phyloP scores from a whole-genome alignment of 2,797 vertebrate genomes.

The Delichon dasypus region DNA sequence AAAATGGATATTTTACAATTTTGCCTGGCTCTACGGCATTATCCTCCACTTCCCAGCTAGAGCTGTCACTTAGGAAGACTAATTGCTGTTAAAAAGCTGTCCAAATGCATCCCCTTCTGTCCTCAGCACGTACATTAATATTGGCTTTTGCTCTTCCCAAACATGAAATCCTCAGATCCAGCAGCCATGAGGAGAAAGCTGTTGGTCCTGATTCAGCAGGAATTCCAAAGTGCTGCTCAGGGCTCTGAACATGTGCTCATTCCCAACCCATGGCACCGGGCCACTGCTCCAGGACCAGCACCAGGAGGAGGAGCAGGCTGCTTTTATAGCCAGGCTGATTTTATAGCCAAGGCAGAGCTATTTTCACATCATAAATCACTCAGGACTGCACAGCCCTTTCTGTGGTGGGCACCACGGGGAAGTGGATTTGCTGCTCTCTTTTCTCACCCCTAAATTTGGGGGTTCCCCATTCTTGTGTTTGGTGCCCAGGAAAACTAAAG shows the following conservation, averaged over 20 bases:
- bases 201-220: not conserved
- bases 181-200: not conserved
- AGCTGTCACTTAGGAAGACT: constrained; percentile 14
- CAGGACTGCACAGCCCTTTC: not conserved
- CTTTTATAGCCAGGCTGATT: not conserved
- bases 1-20: not conserved
- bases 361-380: not conserved
- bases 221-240: not conserved
- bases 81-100: constrained; percentile 8
- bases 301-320: not conserved
- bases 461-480: not conserved
- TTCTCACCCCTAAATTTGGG: not conserved
- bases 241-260: not conserved
- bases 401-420: constrained; percentile 27
- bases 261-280: not conserved
- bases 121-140: not conserved
- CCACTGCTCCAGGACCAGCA: not conserved
- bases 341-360: not conserved
- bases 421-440: not conserved
- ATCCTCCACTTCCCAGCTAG: not conserved
- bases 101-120: not conserved
- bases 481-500: not conserved
- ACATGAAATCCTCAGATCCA: not conserved
- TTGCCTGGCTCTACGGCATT: not conserved
- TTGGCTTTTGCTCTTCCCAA: not conserved